Base-by-base conservation (phyloP, 2,888 invertebrate genomes). In the Steinernema carpocapsae region DNA sequence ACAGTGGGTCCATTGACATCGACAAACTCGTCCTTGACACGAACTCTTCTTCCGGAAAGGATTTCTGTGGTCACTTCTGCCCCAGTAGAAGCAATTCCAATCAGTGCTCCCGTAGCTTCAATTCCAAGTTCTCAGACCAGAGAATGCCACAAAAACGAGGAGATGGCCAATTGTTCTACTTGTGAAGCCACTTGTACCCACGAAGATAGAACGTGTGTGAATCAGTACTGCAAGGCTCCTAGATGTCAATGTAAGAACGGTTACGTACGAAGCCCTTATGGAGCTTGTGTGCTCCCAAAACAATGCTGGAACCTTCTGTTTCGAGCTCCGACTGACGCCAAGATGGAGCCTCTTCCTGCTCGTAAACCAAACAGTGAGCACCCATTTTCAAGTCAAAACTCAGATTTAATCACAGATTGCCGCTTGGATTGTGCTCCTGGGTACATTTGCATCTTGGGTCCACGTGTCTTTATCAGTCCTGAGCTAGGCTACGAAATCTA, bases 121-220 rank as follows among this genome's bases (percentile, higher is more conserved):
- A n/a, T n/a, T n/a, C n/a, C n/a, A n/a, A n/a, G n/a, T n/a, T 7
- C 43, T 7, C 43, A 7, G 10, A 14, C 43, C 10, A 14, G 43
- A 56, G 56, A 26, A 10, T 56, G 56, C 26, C 24, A 26, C 3
- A 26, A 22, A 17, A 56, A 56, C 56, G 56, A 10, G 56, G 56
- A 56, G 22, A 56, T 56, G 56, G 26, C 56, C 2, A 26, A 56
- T 6, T 56, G 56, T 26, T 22, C 24, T 2, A 26, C 22, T 22
- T 56, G 56, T 17, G 56, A 56, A 26, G 56, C 24, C 12, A 56
- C 56, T 26, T 56, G 56, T 17, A 56, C 56, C 3, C 56, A 56
- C 26, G 4, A 17, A 6, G 26, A 2, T 6, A 22, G 56, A 12
- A 26, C 22, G 26, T 56, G 56, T 26, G n/a, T 14, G 24, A 14